Evolutionary conservation across 1,140 invertebrate genomes (phyloP), one percentile per base, ranked within the genome.

Genomic region (Rhopalosiphum padi): DNA sequence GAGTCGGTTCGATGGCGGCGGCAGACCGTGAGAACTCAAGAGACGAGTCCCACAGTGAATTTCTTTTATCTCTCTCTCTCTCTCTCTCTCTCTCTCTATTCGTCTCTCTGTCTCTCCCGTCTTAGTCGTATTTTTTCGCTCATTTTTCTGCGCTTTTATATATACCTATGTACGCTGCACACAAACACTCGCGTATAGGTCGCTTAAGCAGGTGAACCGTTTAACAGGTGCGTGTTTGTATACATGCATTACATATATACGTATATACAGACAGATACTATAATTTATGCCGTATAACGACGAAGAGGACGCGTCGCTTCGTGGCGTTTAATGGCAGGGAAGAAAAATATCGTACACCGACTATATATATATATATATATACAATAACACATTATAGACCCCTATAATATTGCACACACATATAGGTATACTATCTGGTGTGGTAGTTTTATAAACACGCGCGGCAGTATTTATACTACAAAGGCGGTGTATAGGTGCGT

Each of bases 161-260:
- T 25, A 23, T 0, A 41, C 8, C 1, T 35, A 37, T 7, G 9
- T 1, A 22, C 21, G 3, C 22, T 8, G 23, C 22, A 41, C 37
- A 23, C 82, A 11, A 6, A 85, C 82, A 30, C 82, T 43, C 0
- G 6, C 8, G 37, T 41, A 23, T 25, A 30, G 85, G 25, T 7
- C 41, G 43, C 43, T n/a, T n/a, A 48, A 7, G 85, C 85, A 86
- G 85, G 43, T 86, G 85, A 86, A 48, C 85, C 85, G 85, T 46
- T 86, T 41, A 86, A 86, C 85, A 86, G 85, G 85, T 86, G 85
- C 85, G 85, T 46, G 43, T 86, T 46, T 46, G 41, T 86, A 46
- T n/a, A 21, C 85, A 30, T 6, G 43, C 21, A 30, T 3, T 86
- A 43, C 25, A 43, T 2, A 48, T 1, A 48, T 46, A 25, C 5